phyloP scores from a whole-genome alignment of 2,113 vertebrate species.

The Sylvia atricapilla region DNA sequence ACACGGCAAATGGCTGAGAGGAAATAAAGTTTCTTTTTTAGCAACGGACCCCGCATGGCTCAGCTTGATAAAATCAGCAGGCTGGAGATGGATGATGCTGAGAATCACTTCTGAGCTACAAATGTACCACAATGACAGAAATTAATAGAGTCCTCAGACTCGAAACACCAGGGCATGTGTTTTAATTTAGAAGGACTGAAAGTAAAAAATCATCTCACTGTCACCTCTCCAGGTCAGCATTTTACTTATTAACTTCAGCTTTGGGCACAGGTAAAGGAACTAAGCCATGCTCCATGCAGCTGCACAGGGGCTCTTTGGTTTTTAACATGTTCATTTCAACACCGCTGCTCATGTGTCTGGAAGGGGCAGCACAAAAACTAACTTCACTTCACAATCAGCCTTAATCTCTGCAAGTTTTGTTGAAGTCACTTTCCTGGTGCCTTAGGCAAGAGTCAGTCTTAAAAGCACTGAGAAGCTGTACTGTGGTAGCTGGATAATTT shows the following conservation, averaged over 20 bases:
- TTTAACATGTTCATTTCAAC: not conserved
- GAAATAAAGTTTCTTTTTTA: not conserved
- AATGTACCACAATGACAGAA: not conserved
- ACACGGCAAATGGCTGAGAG: not conserved
- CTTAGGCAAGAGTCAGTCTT: constrained; percentile 43
- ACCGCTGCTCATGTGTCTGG: not conserved
- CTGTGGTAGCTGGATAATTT: not conserved
- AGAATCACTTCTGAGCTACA: not conserved
- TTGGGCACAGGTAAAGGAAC: not conserved
- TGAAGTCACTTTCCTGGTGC: constrained; percentile 15
- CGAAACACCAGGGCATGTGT: not conserved
- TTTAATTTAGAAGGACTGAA: constrained; percentile 41
- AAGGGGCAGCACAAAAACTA: not conserved
- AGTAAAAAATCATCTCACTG: not conserved
- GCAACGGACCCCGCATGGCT: not conserved
- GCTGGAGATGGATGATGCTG: constrained; percentile 15
- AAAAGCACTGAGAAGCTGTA: not conserved
- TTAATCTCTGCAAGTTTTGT: constrained; percentile 36
- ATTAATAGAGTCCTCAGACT: not conserved
- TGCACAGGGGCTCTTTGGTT: not conserved
- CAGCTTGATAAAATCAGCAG: constrained; percentile 12
- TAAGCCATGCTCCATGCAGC: not conserved
- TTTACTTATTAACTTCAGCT: constrained; percentile 11
- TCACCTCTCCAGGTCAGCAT: not conserved
- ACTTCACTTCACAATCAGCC: constrained; percentile 21